Evolutionary conservation across 2,888 invertebrate genomes (phyloP), one percentile per base, ranked within the genome.

Genomic region (Pristionchus entomophagus): DNA sequence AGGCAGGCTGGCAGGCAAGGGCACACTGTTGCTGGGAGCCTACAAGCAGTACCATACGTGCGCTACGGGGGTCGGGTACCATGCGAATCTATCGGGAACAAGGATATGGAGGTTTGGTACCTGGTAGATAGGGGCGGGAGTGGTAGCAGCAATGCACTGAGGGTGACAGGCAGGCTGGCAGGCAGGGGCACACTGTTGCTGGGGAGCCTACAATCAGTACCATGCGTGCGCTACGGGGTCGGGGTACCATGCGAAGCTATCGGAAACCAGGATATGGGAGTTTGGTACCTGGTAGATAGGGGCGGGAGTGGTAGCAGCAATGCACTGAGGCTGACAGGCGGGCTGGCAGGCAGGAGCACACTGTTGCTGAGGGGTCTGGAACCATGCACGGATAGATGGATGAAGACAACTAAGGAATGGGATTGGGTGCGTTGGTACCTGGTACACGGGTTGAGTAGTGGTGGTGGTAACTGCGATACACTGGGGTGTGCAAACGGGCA

Each of bases 121-220:
- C 73, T 73, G 73, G 45, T 73, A 73, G 10, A 41, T n/a, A 17
- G 73, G 73, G 10, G n/a, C n/a, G 5, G 73, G 41, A 14, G 73
- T 73, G 14, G 78, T 49, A 22, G 51, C 78, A 12, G 49, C 78
- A 51, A 78, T 26, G 51, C 78, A 78, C 38, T 56, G 56, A 26
- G 82, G 82, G n/a, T 56, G 53, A 59, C 82, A 59, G 56, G 59
- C 56, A 38, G 82, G 59, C 45, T 82, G 82, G 82, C 82, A 82
- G 59, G 53, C 51, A 5, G 53, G 51, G 51, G 53, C 51, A 51
- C 78, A 80, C 51, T n/a, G n/a, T n/a, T n/a, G n/a, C n/a, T n/a
- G n/a, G n/a, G n/a, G n/a, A n/a, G n/a, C n/a, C n/a, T n/a, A 45
- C n/a, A n/a, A n/a, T n/a, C n/a, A n/a, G n/a, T n/a, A n/a, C n/a